Percentiles rank a stretch among this genome's conserved stretches.
Conservation (phyloP, 2,797 vertebrate genomes). For the Acanthurus tractus region DNA sequence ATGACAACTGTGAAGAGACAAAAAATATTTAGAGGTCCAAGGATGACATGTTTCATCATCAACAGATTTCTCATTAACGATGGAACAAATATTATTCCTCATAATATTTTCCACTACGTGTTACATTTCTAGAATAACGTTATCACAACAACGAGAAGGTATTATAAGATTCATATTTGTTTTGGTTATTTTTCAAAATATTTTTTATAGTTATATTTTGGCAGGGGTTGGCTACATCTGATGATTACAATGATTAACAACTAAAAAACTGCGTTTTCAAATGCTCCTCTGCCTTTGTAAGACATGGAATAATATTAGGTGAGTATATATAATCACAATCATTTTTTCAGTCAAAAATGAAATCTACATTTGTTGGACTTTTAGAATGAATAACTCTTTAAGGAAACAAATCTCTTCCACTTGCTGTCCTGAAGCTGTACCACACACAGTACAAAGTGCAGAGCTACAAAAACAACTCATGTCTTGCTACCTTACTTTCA, state of each 20-base stretch:
- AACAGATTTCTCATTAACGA: not conserved
- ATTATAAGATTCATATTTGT: not conserved
- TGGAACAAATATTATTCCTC: not conserved
- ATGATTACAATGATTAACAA: not conserved
- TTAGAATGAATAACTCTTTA: not conserved
- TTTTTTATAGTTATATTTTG: not conserved
- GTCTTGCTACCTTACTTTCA: not conserved
- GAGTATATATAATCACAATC: not conserved
- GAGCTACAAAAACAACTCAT: not conserved
- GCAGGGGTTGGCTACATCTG: not conserved
- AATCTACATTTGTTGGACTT: not conserved
- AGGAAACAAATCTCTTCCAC: not conserved
- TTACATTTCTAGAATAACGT: not conserved
- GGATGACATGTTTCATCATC: not conserved
- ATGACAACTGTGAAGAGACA: constrained; percentile 91
- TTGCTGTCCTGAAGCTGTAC: not conserved
- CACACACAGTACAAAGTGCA: not conserved
- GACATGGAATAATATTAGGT: not conserved
- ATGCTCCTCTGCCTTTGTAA: not conserved
- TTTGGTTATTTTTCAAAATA: not conserved
- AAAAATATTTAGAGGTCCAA: not conserved
- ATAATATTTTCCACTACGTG: not conserved
- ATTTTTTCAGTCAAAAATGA: not conserved
- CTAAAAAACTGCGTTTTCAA: not conserved
- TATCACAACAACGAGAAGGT: not conserved